Base-by-base conservation (phyloP, 1,140 invertebrate genomes). In the Aphelinus atriplicis region DNA sequence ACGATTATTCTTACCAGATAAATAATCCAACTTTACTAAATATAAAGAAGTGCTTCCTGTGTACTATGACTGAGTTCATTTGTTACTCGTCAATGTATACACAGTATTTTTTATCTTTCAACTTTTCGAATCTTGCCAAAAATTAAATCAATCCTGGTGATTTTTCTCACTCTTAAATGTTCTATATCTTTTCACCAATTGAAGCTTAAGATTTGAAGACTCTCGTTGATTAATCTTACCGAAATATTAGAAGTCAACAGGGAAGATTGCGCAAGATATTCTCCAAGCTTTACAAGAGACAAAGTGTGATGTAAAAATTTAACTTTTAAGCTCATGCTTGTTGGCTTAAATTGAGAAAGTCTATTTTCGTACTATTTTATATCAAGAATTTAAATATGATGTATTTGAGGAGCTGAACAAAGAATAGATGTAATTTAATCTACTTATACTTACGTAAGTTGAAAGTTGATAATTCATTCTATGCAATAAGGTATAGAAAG, bases 301-400 rank as follows among this genome's bases (percentile, higher is more conserved):
- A 70, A 58, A 48, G 65, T 75, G 50, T 51, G 53, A 64, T 70
- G 43, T 56, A 51, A 1, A 64, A 75, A 64, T 57, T 3, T 56
- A 69, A 71, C 47, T 55, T 43, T 69, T 75, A 47, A 57, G 42
- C 2, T 6, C 45, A 1, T 45, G 53, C 53, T 73, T 43, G 10
- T 58, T 3, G 26, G 58, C 26, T 61, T 71, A 71, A 58, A 55
- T 58, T 3, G 64, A 57, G 6, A 71, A 71, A 58, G 56, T 76
- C 62, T 76, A 70, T 75, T 74, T 74, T 74, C 73, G 3, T 75
- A 75, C 73, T 57, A 6, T 75, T 75, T 75, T 70, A 70, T 75
- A 75, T 55, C 45, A 69, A 62, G 45, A 73, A 61, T 60, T 60
- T n/a, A 51, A 51, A 67, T 73, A 53, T 73, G 26, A 26, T 26